These are phyloP conservation scores for Chiloscyllium plagiosum DNA, from an alignment of 2,113 vertebrate genomes.

Conservation along the genomic window DNA sequence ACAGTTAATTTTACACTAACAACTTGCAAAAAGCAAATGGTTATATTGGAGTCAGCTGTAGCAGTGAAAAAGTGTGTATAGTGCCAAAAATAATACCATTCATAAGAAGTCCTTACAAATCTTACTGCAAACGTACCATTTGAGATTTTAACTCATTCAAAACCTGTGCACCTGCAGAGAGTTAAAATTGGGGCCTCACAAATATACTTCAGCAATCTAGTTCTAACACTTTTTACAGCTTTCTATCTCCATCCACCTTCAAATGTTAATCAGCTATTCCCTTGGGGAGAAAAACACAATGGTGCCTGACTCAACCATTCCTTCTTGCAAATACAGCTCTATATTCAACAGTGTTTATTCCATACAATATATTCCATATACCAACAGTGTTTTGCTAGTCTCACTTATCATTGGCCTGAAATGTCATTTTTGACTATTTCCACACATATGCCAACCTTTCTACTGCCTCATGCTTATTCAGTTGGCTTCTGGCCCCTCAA, in stretches of 20 bases:
- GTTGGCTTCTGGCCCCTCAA: neutral
- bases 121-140: neutral
- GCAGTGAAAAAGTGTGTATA: neutral
- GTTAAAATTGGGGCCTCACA: neutral
- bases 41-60: neutral
- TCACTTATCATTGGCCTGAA: neutral
- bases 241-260: neutral
- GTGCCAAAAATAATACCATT: neutral
- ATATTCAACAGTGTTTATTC: neutral
- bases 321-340: neutral
- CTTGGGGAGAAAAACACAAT: neutral
- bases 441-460: neutral
- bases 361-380: neutral
- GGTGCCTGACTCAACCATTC: neutral
- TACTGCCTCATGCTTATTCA: neutral
- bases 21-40: conserved; percentile 3
- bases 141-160: neutral
- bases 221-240: neutral
- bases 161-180: neutral
- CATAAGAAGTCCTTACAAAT: neutral
- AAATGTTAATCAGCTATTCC: neutral
- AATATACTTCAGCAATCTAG: neutral
- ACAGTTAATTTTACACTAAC: conserved; percentile 6
- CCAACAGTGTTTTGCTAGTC: neutral
- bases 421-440: neutral